Conservation (phyloP, 2,797 vertebrate genomes). For the Luscinia luscinia region DNA sequence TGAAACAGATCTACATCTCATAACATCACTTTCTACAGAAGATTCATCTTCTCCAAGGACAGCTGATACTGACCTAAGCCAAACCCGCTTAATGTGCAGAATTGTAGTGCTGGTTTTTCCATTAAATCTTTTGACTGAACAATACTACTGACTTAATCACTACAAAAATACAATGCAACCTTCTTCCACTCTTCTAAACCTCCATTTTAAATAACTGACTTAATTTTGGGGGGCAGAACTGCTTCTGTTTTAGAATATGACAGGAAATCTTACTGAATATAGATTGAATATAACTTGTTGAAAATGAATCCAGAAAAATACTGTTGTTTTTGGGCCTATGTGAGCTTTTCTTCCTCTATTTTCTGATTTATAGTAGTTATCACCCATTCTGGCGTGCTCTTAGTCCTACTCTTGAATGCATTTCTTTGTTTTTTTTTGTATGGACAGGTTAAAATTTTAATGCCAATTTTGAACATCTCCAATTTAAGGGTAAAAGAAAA, state of each 20-base stretch:
- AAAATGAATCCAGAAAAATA: neutral
- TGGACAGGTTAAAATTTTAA: neutral
- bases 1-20: too few species aligned
- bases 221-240: rapidly evolving
- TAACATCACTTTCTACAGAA: too few species aligned
- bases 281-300: neutral
- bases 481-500: neutral
- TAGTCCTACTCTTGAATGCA: neutral
- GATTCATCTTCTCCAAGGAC: too few species aligned
- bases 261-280: neutral
- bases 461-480: neutral
- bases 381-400: neutral
- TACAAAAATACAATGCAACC: neutral
- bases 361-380: neutral
- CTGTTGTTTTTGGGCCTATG: neutral
- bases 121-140: neutral
- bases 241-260: neutral
- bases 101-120: neutral
- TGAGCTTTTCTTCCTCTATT: neutral
- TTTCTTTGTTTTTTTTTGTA: neutral
- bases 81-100: neutral
- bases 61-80: too few species aligned
- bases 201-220: neutral
- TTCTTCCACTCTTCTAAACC: neutral
- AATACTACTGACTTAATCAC: neutral